Base-by-base conservation (phyloP, 2,113 vertebrate species). In the Pluvialis apricaria region DNA sequence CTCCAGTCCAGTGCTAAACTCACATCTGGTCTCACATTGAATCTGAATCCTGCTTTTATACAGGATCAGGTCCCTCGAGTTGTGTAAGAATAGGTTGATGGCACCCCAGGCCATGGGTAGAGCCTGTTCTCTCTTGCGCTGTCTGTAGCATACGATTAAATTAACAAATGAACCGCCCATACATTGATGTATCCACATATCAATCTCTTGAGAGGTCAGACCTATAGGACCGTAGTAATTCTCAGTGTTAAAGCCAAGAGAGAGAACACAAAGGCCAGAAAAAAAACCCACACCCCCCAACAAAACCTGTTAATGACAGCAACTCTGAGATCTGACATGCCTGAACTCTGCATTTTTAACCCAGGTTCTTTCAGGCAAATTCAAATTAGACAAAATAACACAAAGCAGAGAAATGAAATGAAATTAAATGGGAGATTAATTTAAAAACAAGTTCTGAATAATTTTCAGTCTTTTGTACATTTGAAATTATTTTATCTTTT, bases 401-500 rank as follows among this genome's bases (percentile, higher is more conserved):
- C 2, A 15, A 78, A 79, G n/a, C 32, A 82, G 68, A 69, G 26
- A 15, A 79, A 68, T 28, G 25, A 16, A 55, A 83, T 24, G 4
- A 75, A 92, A 83, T 24, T 3, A 75, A 92, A 66, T 21, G 47
- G 5, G 31, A 86, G 24, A 44, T 20, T 44, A 87, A 66, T 57
- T 62, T 9, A 19, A 15, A 31, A 78, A 58, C n/a, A 54, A 54
- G 8, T 36, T 42, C 55, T 36, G 8, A 79, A 77, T 82, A 22
- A 76, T 52, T 65, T 75, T 54, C 36, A n/a, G 32, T 26, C 29
- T 76, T 82, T 79, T 44, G 24, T n/a, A 51, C 15, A 16, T 64
- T 75, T 68, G 22, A 75, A 86, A 52, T 88, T 84, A 64, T 49
- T 73, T 79, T 91, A 95, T 76, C 73, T 93, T 86, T 91, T 95